Conservation (phyloP, 2,888 invertebrate genomes). For the Pandemis cinnamomeana region DNA sequence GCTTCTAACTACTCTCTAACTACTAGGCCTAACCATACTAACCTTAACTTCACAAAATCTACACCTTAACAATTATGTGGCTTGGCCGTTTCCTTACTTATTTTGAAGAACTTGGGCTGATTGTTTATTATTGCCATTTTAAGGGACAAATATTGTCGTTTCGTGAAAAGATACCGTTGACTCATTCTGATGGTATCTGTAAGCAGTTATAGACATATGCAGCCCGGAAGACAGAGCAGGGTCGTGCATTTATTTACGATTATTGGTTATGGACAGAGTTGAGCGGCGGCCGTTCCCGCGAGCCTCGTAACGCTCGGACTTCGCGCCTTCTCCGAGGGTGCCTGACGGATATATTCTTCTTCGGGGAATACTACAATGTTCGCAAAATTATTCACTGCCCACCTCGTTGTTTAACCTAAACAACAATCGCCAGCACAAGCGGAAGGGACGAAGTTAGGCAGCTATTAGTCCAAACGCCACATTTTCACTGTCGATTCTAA, state of each 20-base stretch:
- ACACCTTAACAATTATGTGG: no score
- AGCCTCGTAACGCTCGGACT: slow-evolving; percentile 82
- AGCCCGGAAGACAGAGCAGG: slow-evolving; percentile 52
- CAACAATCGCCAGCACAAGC: background rate
- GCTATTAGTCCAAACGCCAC: background rate
- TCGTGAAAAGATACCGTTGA: slow-evolving; percentile 1
- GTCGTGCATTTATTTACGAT: slow-evolving; percentile 79
- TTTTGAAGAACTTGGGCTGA: background rate
- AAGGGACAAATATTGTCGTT: background rate
- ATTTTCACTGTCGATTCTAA: background rate
- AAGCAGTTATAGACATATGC: slow-evolving; percentile 25
- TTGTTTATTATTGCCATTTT: background rate
- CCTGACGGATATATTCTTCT: slow-evolving; percentile 82
- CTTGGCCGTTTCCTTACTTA: background rate
- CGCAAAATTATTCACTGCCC: slow-evolving; percentile 75
- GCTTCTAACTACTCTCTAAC: no score
- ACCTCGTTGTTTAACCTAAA: slow-evolving; percentile 45
- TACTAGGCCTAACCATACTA: no score
- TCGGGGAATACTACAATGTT: slow-evolving; percentile 69
- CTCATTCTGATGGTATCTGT: slow-evolving; percentile 4
- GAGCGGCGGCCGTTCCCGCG: slow-evolving; percentile 76
- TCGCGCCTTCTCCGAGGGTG: slow-evolving; percentile 66
- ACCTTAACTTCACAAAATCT: no score
- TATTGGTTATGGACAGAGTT: slow-evolving; percentile 83
- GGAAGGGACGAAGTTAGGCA: background rate